Percentiles rank a stretch among this genome's conserved stretches.
These are phyloP conservation scores for Numenius arquata DNA, from an alignment of 2,113 vertebrate genomes.

Conservation along the genomic window DNA sequence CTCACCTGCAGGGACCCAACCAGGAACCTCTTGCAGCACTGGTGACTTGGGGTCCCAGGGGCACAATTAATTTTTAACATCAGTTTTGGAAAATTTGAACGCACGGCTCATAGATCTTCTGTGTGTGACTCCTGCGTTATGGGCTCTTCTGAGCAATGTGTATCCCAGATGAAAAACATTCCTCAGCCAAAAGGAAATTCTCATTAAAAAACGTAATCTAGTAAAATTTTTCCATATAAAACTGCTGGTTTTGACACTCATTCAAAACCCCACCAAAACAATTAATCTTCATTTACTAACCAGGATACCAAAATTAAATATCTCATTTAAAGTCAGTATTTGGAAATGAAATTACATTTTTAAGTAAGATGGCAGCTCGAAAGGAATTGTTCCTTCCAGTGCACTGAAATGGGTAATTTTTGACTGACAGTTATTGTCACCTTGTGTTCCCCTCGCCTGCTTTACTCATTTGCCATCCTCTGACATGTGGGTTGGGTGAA, in stretches of 20 bases:
- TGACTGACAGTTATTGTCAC: background rate
- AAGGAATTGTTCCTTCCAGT: background rate
- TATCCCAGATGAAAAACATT: background rate
- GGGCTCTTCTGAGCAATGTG: background rate
- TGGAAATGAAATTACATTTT: background rate
- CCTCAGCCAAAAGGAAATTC: background rate
- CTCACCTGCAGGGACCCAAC: background rate
- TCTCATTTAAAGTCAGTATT: background rate
- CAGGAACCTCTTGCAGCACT: background rate
- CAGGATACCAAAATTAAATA: background rate
- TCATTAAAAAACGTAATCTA: background rate
- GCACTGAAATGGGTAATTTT: background rate
- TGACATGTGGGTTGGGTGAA: background rate
- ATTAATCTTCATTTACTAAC: background rate
- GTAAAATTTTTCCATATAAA: background rate
- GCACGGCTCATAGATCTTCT: background rate
- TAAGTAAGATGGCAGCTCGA: background rate
- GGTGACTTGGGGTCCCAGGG: background rate
- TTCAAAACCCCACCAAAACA: background rate
- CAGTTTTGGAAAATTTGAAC: background rate
- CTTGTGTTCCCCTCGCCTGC: background rate
- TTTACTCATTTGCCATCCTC: background rate
- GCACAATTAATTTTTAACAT: background rate
- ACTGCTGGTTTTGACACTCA: background rate
- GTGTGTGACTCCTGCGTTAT: background rate